phyloP scores from a whole-genome alignment of 2,888 invertebrate genomes.

The Lucinisca nassula region DNA sequence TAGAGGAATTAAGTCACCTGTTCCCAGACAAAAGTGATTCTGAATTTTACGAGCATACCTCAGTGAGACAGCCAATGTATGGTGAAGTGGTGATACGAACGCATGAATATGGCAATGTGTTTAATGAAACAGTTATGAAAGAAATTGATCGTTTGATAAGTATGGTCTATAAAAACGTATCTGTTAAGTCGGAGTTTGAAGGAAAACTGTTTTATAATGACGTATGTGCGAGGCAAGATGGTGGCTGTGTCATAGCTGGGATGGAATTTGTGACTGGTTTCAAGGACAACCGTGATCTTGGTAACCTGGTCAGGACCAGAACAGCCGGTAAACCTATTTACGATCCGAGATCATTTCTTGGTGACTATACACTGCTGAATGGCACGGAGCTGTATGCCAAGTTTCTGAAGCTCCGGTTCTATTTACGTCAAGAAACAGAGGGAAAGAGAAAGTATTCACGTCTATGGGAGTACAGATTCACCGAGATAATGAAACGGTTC shows the following conservation, averaged over 20 bases:
- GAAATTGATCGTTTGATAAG: constrained; percentile 43
- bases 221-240: constrained; percentile 46
- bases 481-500: constrained; percentile 46
- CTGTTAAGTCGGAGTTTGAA: constrained; percentile 23
- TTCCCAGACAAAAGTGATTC: constrained; percentile 45
- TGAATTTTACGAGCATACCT: constrained; percentile 38
- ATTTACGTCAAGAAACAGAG: constrained; percentile 50
- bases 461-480: constrained; percentile 52
- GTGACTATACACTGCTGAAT: constrained; percentile 30
- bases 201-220: constrained; percentile 33
- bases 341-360: constrained; percentile 8
- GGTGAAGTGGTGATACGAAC: constrained; percentile 42
- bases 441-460: constrained; percentile 26
- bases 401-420: constrained; percentile 50
- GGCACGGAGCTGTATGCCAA: constrained; percentile 20
- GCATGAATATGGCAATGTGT: constrained; percentile 28
- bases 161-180: constrained; percentile 37
- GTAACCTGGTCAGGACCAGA: neutral
- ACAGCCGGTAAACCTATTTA: neutral
- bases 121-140: constrained; percentile 16
- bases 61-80: constrained; percentile 45
- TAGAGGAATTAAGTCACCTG: constrained; percentile 13
- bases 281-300: constrained; percentile 14
- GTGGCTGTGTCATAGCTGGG: constrained; percentile 47
- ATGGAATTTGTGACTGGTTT: constrained; percentile 32